These are phyloP conservation scores for Hedychridium roseum DNA, from an alignment of 2,888 invertebrate genomes.

Conservation along the genomic window DNA sequence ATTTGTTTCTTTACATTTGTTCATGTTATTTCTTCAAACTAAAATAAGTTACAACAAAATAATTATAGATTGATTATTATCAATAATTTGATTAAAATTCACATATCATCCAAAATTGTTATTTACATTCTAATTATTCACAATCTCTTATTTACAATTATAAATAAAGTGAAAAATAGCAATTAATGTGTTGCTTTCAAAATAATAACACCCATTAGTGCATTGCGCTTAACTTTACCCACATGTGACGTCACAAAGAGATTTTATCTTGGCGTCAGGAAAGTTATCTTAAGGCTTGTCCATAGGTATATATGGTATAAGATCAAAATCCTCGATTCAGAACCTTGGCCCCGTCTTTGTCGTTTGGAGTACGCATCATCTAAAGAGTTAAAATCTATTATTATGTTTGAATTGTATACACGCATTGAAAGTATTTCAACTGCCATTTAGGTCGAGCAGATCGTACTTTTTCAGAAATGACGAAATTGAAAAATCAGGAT, in stretches of 20 bases:
- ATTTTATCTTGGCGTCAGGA: not conserved
- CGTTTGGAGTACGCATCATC: no score
- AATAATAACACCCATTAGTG: not conserved
- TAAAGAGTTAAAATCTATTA: no score
- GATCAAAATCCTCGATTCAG: no score
- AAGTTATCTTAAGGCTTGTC: not conserved
- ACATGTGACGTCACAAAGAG: not conserved
- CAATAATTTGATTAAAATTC: not conserved
- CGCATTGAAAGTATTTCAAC: no score
- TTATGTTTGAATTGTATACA: no score
- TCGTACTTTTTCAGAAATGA: no score
- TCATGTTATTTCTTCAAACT: not conserved
- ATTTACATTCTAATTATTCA: no score
- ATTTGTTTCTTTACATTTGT: not conserved
- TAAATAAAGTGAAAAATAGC: not conserved
- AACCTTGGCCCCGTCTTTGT: no score
- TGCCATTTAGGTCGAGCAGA: no score
- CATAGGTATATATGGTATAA: not conserved
- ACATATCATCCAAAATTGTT: no score
- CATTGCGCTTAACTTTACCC: not conserved
- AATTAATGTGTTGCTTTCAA: not conserved
- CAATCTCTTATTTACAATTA: not conserved
- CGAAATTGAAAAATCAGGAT: no score
- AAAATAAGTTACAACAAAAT: not conserved
- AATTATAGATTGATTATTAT: not conserved